Evolutionary conservation across 2,797 vertebrate species (phyloP).

Genomic region (Clarias platycephalus): DNA sequence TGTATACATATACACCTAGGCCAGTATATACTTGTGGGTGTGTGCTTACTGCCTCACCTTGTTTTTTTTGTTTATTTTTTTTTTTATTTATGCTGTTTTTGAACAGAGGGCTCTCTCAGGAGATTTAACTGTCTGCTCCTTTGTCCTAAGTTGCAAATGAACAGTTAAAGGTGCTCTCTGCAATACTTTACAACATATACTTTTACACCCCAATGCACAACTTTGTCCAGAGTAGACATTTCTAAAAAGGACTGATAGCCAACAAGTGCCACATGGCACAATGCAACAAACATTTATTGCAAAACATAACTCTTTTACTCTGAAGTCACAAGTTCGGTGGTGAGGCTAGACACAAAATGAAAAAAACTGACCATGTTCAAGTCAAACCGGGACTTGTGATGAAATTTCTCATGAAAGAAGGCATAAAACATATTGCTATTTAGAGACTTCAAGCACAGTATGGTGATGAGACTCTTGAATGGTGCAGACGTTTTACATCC

Average conservation of each 20-base stretch:
- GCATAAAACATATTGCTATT: no score
- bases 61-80: slow-evolving; percentile 45
- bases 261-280: background rate
- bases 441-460: no score
- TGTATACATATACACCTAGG: no score
- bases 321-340: background rate
- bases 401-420: no score
- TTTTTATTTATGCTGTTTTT: slow-evolving; percentile 43
- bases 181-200: background rate
- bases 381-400: no score
- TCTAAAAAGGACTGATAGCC: background rate
- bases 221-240: background rate
- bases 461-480: no score
- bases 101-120: slow-evolving; percentile 41
- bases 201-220: background rate
- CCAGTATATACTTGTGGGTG: background rate
- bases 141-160: slow-evolving; percentile 28
- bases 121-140: slow-evolving; percentile 47
- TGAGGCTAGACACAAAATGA: background rate
- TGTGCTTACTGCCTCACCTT: slow-evolving; percentile 35
- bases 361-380: no score
- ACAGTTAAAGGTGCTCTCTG: slow-evolving; percentile 36
- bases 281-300: background rate
- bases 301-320: background rate
- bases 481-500: no score